Evolutionary conservation across 2,113 vertebrate species (phyloP), one percentile per base, ranked within the genome.

Genomic region (Hepsetus odoe): DNA sequence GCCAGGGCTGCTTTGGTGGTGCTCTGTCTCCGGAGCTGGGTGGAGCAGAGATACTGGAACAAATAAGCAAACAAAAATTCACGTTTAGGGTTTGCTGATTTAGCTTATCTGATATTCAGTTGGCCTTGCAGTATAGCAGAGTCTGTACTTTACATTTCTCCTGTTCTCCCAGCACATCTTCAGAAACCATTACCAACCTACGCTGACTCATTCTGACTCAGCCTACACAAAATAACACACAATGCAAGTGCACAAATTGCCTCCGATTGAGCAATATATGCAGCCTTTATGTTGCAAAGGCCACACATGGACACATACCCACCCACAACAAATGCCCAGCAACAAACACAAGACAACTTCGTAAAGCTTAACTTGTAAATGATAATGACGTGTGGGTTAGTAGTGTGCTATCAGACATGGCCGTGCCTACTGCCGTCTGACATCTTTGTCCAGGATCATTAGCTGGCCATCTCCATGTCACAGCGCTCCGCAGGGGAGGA

Each of bases 361-460:
- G 85, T 82, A 86, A 89, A 90, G 87, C 88, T 86, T 82, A 82
- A 86, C 70, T 40, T 86, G 87, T 81, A 82, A 82, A 84, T 92
- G 90, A 90, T 91, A 90, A 90, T 88, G 86, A 88, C 85, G 84
- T 86, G 87, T 89, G 64, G 61, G 80, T 82, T 71, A 83, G 89
- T 87, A 88, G 89, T 86, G 88, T 84, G 84, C 83, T 85, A 86
- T 85, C 24, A 58, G 59, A 56, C 55, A 22, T 49, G 51, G 69
- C 69, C 72, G 58, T 76, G 22, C 74, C 84, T 86, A 72, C 86
- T 88, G 85, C 77, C 85, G 87, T 88, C 88, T 83, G 85, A 85
- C 81, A 84, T 86, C 88, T 90, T 82, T 89, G 91, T 91, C 90
- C 90, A 83, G 83, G 86, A 88, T 93, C 90, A 91, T 93, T 91